Conservation (phyloP, 2,113 vertebrate genomes). For the Festucalex cinctus region DNA sequence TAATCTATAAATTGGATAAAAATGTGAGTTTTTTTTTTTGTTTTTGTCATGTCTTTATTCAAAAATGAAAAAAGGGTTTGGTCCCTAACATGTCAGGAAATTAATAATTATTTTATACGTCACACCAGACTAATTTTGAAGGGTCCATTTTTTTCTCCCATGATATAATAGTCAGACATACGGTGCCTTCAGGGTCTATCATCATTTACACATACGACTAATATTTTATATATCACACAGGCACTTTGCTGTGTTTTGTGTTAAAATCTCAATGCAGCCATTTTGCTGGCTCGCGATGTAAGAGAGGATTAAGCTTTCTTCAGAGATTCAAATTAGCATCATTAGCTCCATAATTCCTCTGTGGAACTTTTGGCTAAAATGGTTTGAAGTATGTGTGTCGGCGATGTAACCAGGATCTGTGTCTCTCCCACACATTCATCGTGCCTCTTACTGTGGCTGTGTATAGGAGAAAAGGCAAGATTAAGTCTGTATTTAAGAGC, state of each 20-base stretch:
- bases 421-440: constrained; percentile 54
- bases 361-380: not conserved
- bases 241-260: not conserved
- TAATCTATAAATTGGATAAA: too few relatives aligned
- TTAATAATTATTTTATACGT: not conserved
- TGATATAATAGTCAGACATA: not conserved
- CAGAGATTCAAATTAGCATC: not conserved
- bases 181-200: not conserved
- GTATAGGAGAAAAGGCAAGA: constrained; percentile 48
- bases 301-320: not conserved
- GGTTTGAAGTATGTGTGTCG: not conserved
- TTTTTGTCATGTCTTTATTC: too few relatives aligned
- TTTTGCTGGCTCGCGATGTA: not conserved
- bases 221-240: not conserved
- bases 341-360: constrained; percentile 1
- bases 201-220: not conserved
- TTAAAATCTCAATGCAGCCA: not conserved
- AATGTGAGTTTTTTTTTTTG: too few relatives aligned
- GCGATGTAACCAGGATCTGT: constrained; percentile 48
- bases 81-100: not conserved
- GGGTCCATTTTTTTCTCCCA: not conserved
- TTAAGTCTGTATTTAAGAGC: constrained; percentile 65
- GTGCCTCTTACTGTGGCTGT: constrained; percentile 47
- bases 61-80: too few relatives aligned
- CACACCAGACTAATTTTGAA: not conserved